Percentiles rank a stretch among this genome's conserved stretches.
Conservation (phyloP, 1,140 invertebrate genomes). For the Myzus persicae region DNA sequence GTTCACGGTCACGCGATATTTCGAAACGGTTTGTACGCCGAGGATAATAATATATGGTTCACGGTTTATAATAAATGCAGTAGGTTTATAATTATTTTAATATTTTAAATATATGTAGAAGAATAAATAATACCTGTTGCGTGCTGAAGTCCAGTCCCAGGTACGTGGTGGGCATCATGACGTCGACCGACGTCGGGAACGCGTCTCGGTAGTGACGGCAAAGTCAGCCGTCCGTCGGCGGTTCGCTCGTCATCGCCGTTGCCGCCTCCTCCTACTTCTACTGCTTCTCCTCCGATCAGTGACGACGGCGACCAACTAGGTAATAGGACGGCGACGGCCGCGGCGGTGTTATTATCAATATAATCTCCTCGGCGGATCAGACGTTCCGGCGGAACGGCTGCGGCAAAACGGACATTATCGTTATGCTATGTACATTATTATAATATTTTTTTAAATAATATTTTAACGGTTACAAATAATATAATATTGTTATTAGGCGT, state of each 20-base stretch:
- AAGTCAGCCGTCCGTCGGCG: background rate
- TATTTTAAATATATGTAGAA: background rate
- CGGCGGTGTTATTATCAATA: background rate
- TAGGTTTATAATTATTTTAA: background rate
- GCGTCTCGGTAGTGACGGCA: background rate
- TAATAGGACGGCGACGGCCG: background rate
- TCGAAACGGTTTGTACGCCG: background rate
- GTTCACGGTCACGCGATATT: background rate
- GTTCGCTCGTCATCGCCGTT: background rate
- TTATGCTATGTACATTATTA: background rate
- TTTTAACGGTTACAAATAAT: background rate
- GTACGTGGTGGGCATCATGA: constrained; percentile 64
- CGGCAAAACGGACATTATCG: background rate
- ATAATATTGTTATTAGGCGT: too few species aligned
- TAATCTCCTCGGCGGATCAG: background rate
- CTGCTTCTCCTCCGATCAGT: background rate
- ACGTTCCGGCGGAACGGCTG: background rate
- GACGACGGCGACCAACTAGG: background rate
- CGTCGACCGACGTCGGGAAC: background rate
- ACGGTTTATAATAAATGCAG: background rate
- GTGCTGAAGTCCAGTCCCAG: constrained; percentile 83
- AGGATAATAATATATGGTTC: background rate
- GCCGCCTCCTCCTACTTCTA: background rate
- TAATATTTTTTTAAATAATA: background rate
- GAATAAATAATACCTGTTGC: constrained; percentile 76